Base-by-base conservation (phyloP, 2,797 vertebrate species). In the Chloroceryle inda region DNA sequence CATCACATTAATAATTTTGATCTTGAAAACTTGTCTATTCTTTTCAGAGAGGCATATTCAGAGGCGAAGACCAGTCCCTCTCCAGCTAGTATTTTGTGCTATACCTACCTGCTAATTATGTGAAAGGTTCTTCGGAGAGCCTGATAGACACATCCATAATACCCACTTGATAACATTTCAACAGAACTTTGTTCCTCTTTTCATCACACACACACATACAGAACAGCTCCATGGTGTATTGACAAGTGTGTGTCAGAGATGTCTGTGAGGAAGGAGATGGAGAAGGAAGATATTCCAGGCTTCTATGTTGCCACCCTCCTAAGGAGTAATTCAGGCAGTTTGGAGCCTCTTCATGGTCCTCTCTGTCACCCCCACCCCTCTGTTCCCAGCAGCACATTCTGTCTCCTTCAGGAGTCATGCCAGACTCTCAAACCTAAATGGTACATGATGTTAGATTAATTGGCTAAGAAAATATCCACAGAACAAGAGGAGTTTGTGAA, bases 261-360 rank as follows among this genome's bases (percentile, higher is more conserved):
- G n/a, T 84, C 53, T 92, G 55, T 13, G 27, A 89, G 81, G 72
- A 94, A 94, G 75, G 63, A 96, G 89, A 82, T 7, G 14, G 62
- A 88, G 85, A 88, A 67, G 35, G 61, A 89, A 86, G 76, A 74
- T 85, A 53, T 85, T 82, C 75, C 82, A 91, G 45, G 40, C 13
- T 95, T 64, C 73, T 53, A 52, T 87, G 50, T 42, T 82, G 19
- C 85, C 94, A 85, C 59, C 52, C 15, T 95, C 29, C 71, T 62
- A 85, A 83, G 94, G 90, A 94, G 84, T 91, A 94, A 92, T 88
- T 90, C 92, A 88, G 80, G n/a, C 76, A 72, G 35, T 89, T 91
- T 42, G 91, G 82, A 96, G 64, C 35, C 50, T 95, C 68, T 72
- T 91, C 80, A 73, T 87, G 85, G 86, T 90, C 52, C 42, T 94